Percentiles rank a stretch among this genome's conserved stretches.
phyloP scores from a whole-genome alignment of 2,888 invertebrate genomes.

The Cacoxenus indagator region DNA sequence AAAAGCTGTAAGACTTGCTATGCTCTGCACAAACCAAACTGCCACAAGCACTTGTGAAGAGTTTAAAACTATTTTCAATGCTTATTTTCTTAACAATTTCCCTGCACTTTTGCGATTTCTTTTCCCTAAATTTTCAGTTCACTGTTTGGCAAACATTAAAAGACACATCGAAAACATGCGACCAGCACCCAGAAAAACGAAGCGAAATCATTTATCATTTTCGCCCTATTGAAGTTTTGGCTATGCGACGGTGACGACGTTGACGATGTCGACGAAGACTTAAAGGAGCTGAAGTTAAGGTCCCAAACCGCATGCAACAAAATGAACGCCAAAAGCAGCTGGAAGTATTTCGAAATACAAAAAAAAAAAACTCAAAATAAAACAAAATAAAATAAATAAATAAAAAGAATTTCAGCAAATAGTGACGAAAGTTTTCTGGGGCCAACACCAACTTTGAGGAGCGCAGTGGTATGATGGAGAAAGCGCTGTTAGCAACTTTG shows the following conservation, averaged over 20 bases:
- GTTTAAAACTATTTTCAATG: slow-evolving; percentile 6
- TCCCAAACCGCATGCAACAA: slow-evolving; percentile 46
- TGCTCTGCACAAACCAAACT: neutral
- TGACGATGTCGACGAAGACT: slow-evolving; percentile 41
- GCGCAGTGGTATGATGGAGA: neutral
- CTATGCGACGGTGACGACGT: slow-evolving; percentile 43
- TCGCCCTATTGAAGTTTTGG: slow-evolving; percentile 61
- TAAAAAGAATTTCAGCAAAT: slow-evolving; percentile 36
- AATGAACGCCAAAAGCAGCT: slow-evolving; percentile 42
- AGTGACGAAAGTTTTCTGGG: slow-evolving; percentile 37
- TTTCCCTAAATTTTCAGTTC: neutral
- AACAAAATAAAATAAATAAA: too few relatives aligned
- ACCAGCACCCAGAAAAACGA: slow-evolving; percentile 40
- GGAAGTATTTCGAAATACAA: too few relatives aligned
- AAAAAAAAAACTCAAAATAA: too few relatives aligned
- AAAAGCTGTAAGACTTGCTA: too few relatives aligned
- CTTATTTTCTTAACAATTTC: neutral
- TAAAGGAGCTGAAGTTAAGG: slow-evolving; percentile 44
- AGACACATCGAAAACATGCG: neutral
- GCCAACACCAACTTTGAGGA: neutral
- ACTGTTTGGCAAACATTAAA: neutral
- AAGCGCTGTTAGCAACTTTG: slow-evolving; percentile 47
- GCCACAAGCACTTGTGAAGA: neutral
- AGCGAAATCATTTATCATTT: slow-evolving; percentile 59
- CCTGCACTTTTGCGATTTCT: neutral